Evolutionary conservation across 1,140 invertebrate species (phyloP).

Genomic region (Bombus cullumanus): DNA sequence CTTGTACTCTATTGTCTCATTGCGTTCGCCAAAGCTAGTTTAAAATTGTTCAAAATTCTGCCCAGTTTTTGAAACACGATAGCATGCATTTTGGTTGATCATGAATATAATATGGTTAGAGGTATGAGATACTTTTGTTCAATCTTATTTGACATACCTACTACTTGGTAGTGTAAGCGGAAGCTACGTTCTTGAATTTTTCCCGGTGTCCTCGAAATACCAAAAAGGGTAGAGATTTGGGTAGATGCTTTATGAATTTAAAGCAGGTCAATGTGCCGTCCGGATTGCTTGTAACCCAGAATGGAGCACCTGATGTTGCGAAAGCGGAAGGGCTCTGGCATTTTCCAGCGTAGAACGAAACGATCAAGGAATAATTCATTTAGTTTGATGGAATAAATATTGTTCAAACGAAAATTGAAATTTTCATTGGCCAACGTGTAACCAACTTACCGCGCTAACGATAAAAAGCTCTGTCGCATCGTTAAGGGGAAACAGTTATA

Average conservation of each 20-base stretch:
- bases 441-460: neutral
- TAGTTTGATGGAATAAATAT: neutral
- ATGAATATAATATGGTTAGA: too few species aligned
- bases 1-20: too few species aligned
- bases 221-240: neutral
- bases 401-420: constrained; percentile 5
- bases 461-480: neutral
- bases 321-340: neutral
- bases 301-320: neutral
- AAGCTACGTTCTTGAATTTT: neutral
- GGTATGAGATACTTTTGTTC: neutral
- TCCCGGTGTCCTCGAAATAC: neutral
- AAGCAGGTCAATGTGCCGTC: neutral
- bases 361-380: neutral
- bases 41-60: neutral
- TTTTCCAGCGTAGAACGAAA: neutral
- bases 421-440: neutral
- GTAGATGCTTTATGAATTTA: constrained; percentile 28
- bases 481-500: too few species aligned
- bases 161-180: too few species aligned
- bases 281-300: neutral
- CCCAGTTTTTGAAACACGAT: neutral
- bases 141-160: neutral
- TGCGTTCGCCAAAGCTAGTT: neutral
- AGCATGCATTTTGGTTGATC: neutral